Evolutionary conservation across 2,113 vertebrate species (phyloP), one percentile per base, ranked within the genome.

Genomic region (Thomomys bottae): DNA sequence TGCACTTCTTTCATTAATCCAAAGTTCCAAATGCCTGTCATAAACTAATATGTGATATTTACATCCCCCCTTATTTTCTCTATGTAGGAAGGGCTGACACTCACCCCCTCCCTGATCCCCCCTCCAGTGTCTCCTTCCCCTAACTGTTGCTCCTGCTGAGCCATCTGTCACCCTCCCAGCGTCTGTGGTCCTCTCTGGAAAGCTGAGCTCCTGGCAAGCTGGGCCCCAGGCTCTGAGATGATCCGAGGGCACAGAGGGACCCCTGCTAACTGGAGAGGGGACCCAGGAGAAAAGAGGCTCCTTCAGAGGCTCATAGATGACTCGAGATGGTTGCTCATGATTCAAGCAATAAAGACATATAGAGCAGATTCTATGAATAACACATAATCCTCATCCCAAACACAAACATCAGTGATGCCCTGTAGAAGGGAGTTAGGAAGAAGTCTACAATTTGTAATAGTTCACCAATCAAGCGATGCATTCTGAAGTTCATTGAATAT

Each of bases 61-160:
- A 40, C 38, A 71, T 1, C 6, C 59, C 6, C 21, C 81, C n/a
- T 93, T 94, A 81, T 88, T 88, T 88, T 90, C 34, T 77, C 21
- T 84, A 38, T 38, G 21, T 54, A 81, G 73, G 70, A 90, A 88
- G 34, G 75, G 84, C 93, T 94, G 45, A 90, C 73, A 83, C 86
- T 42, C 10, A 5, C 78, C 92, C 49, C 42, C 79, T 87, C 94
- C 88, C 61, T 17, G 73, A 76, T 82, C 68, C 89, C 85, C 94
- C 94, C n/a, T n/a, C 94, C 78, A 2, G 68, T 68, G 91, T 57
- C 95, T 96, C 86, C 86, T 88, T 91, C 83, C 86, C 79, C 88
- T 70, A 90, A 96, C 96, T 96, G 95, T 95, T 96, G 96, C 95
- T 94, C 88, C 92, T 24, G 72, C 77, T 4, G 61, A 84, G 89